Evolutionary conservation across 2,888 invertebrate species (phyloP).

Genomic region (Caenorhabditis zanzibari): DNA sequence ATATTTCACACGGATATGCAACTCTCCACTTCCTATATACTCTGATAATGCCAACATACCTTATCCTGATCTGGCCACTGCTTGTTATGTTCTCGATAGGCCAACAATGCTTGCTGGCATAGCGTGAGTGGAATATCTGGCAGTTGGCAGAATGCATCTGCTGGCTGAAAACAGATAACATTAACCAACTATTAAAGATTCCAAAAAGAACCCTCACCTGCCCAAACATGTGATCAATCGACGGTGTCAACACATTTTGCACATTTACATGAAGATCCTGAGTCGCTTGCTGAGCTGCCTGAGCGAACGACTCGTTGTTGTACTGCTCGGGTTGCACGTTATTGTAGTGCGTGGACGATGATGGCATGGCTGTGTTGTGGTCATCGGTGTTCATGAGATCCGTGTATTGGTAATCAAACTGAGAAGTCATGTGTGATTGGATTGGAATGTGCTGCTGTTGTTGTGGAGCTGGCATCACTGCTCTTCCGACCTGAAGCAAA

Average conservation of each 20-base stretch:
- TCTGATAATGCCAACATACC: slow-evolving; percentile 18
- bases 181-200: neutral
- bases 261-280: slow-evolving; percentile 66
- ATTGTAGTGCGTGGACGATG: slow-evolving; percentile 35
- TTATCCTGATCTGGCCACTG: slow-evolving; percentile 68
- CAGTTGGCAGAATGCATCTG: slow-evolving; percentile 44
- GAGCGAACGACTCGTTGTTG: slow-evolving; percentile 38
- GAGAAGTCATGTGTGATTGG: neutral
- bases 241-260: slow-evolving; percentile 58
- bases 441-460: slow-evolving; percentile 20
- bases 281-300: slow-evolving; percentile 67
- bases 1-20: neutral
- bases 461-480: slow-evolving; percentile 50
- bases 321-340: slow-evolving; percentile 20
- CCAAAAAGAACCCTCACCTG: slow-evolving; percentile 16
- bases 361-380: slow-evolving; percentile 30
- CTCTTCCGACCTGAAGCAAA: slow-evolving; percentile 53
- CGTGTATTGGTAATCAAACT: slow-evolving; percentile 54
- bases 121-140: slow-evolving; percentile 63
- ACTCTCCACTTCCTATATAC: too few species aligned
- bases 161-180: slow-evolving; percentile 43
- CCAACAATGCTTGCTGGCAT: slow-evolving; percentile 70
- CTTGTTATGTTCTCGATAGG: slow-evolving; percentile 68
- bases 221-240: slow-evolving; percentile 59
- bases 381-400: slow-evolving; percentile 56